These are phyloP conservation scores for Chroicocephalus ridibundus DNA, from an alignment of 2,113 vertebrate genomes.

Conservation along the genomic window DNA sequence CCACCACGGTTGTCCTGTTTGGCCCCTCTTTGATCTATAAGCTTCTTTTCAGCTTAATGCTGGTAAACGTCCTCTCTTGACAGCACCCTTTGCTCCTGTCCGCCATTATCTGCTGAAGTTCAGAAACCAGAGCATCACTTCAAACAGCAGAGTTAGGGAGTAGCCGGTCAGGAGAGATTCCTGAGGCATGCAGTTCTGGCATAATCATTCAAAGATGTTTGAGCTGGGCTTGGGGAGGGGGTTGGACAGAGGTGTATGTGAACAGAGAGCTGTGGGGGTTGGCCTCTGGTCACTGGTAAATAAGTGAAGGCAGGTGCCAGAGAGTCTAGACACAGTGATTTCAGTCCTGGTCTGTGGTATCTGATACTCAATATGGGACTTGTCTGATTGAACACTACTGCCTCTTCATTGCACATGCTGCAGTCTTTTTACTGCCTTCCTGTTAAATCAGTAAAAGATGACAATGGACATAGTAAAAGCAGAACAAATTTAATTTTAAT, in stretches of 20 bases:
- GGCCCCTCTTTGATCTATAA: slow-evolving; percentile 79
- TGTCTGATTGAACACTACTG: slow-evolving; percentile 87
- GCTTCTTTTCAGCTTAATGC: slow-evolving; percentile 77
- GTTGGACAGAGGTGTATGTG: slow-evolving; percentile 74
- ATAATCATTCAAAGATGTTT: slow-evolving; percentile 90
- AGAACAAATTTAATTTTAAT: slow-evolving; percentile 82
- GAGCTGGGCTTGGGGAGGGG: slow-evolving; percentile 55
- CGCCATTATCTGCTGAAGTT: slow-evolving; percentile 82
- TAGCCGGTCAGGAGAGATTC: slow-evolving; percentile 79
- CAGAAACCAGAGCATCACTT: slow-evolving; percentile 84
- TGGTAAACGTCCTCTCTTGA: slow-evolving; percentile 79
- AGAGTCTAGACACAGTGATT: slow-evolving; percentile 99
- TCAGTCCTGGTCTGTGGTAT: slow-evolving; percentile 91
- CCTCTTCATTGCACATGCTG: slow-evolving; percentile 81
- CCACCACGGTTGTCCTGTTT: slow-evolving; percentile 66
- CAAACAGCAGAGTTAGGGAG: slow-evolving; percentile 79
- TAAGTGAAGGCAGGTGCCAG: slow-evolving; percentile 99
- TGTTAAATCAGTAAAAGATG: slow-evolving; percentile 88
- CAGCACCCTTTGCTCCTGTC: slow-evolving; percentile 79
- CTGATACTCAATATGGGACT: slow-evolving; percentile 93
- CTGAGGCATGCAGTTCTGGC: slow-evolving; percentile 77
- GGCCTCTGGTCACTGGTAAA: slow-evolving; percentile 92
- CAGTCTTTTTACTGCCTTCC: slow-evolving; percentile 85
- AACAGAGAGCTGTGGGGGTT: slow-evolving; percentile 78
- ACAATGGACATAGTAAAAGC: slow-evolving; percentile 77